Evolutionary conservation across 2,113 vertebrate genomes (phyloP).

Genomic region (Alosa alosa): DNA sequence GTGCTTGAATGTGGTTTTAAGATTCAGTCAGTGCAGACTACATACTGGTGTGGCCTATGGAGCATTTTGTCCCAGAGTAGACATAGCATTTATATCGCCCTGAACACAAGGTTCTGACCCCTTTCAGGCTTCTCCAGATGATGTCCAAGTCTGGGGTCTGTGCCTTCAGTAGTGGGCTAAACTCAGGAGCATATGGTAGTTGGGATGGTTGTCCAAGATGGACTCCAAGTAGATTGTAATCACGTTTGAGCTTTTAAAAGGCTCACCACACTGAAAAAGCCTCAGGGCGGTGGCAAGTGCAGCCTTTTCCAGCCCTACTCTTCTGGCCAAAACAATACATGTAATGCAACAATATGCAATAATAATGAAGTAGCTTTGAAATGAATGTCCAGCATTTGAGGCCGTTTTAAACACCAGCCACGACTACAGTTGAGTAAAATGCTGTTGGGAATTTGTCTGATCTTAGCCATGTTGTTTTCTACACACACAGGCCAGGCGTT

Average conservation of each 20-base stretch:
- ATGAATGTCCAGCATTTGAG: not conserved
- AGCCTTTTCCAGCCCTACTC: not conserved
- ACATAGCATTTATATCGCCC: not conserved
- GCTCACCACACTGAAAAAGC: constrained; percentile 38
- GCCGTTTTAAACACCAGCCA: not conserved
- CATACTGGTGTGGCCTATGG: not conserved
- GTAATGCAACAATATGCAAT: not conserved
- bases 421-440: too few species aligned
- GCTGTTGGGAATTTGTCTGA: too few species aligned
- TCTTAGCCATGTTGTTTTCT: not conserved
- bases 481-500: not conserved
- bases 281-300: not conserved
- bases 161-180: constrained; percentile 50
- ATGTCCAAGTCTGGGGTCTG: constrained; percentile 32
- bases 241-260: constrained; percentile 55
- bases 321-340: not conserved
- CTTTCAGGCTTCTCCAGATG: not conserved
- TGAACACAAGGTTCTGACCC: not conserved
- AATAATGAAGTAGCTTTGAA: not conserved
- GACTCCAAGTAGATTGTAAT: constrained; percentile 43
- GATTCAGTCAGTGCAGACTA: too few species aligned
- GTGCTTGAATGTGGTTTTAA: not conserved
- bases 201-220: constrained; percentile 33
- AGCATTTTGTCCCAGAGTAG: not conserved
- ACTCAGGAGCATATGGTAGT: constrained; percentile 59